Percentiles rank a stretch among this genome's conserved stretches.
These are phyloP conservation scores for Drosophila ezoana DNA, from an alignment of 2,888 invertebrate genomes.

Conservation along the genomic window DNA sequence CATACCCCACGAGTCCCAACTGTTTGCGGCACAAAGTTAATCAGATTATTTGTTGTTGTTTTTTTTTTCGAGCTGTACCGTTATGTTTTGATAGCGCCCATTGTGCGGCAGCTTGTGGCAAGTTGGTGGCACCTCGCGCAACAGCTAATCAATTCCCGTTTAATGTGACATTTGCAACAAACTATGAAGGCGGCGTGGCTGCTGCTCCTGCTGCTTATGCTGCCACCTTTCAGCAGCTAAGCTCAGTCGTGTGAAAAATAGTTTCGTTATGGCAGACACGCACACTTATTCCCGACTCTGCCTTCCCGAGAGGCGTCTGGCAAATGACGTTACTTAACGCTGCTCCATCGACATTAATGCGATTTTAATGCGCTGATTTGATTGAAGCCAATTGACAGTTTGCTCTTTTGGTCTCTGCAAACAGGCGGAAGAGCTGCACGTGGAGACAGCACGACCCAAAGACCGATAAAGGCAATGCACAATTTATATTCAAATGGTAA, in stretches of 20 bases:
- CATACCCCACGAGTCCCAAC: background rate
- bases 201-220: background rate
- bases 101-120: constrained; percentile 9
- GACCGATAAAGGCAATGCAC: constrained; percentile 17
- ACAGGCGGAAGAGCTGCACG: constrained; percentile 9
- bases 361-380: constrained; percentile 72
- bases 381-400: constrained; percentile 73
- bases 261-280: constrained; percentile 51
- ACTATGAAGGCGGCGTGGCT: constrained; percentile 7
- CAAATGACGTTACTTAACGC: constrained; percentile 38
- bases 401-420: constrained; percentile 37
- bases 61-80: constrained; percentile 31
- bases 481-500: constrained; percentile 33
- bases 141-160: constrained; percentile 71
- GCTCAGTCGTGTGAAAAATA: constrained; percentile 64
- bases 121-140: constrained; percentile 12
- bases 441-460: background rate
- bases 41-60: constrained; percentile 39
- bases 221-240: constrained; percentile 12
- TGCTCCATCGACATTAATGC: constrained; percentile 60
- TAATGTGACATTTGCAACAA: constrained; percentile 48
- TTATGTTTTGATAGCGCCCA: constrained; percentile 1
- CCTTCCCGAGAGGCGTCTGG: background rate
- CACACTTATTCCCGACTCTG: constrained; percentile 9
- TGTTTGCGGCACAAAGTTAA: constrained; percentile 43